Evolutionary conservation across 2,888 invertebrate species (phyloP).

Genomic region (Ennomos fuscantarius): DNA sequence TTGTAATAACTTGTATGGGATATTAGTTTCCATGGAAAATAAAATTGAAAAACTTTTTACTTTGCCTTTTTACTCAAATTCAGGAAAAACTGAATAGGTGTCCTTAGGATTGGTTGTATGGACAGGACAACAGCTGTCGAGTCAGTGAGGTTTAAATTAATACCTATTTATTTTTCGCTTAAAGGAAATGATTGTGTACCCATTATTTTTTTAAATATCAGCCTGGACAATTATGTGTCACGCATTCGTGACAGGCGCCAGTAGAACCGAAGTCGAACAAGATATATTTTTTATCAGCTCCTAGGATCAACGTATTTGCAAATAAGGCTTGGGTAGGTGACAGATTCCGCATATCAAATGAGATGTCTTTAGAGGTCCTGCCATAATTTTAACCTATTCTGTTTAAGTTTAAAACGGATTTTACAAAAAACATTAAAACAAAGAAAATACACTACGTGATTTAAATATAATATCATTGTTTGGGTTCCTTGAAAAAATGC

Average conservation of each 20-base stretch:
- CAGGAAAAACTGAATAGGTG: no score
- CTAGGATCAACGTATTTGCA: constrained; percentile 36
- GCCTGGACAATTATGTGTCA: constrained; percentile 43
- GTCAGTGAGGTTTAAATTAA: no score
- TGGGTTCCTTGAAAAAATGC: no score
- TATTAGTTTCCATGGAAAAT: no score
- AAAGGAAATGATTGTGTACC: no score
- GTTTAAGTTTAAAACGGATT: constrained; percentile 1
- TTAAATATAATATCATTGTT: neutral
- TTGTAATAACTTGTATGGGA: no score
- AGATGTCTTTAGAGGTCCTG: neutral
- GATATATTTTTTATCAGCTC: constrained; percentile 38
- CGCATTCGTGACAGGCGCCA: constrained; percentile 45
- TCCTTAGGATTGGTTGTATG: no score
- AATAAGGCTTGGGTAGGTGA: constrained; percentile 33
- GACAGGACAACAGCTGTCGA: no score
- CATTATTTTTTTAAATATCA: no score
- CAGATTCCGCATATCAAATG: constrained; percentile 35
- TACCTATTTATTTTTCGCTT: no score
- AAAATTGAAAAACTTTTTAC: no score
- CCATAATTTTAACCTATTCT: constrained; percentile 14
- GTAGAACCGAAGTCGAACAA: constrained; percentile 13
- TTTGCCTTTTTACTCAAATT: no score
- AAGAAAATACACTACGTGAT: constrained; percentile 14
- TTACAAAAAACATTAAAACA: constrained; percentile 21